Evolutionary conservation across 2,113 vertebrate genomes (phyloP).

Genomic region (Anser cygnoides): DNA sequence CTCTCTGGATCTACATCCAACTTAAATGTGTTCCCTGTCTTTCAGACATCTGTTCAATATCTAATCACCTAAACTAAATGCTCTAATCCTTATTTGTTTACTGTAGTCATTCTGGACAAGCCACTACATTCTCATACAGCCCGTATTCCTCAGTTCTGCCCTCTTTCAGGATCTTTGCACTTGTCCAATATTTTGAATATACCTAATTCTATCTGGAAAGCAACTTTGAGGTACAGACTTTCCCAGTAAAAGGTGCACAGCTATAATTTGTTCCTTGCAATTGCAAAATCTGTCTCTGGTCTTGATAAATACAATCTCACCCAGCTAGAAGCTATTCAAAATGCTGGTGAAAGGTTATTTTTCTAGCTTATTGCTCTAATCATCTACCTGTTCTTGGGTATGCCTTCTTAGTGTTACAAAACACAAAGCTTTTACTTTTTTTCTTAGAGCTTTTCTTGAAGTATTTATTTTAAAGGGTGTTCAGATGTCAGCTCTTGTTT

Average conservation of each 20-base stretch:
- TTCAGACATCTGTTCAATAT: not conserved
- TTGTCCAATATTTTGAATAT: not conserved
- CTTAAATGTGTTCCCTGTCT: not conserved
- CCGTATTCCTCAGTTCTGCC: not conserved
- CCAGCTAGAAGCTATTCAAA: not conserved
- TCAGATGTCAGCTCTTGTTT: not conserved
- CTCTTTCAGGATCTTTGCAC: not conserved
- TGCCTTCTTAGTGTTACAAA: not conserved
- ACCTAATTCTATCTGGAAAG: not conserved
- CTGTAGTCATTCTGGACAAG: not conserved
- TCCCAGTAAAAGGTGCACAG: not conserved
- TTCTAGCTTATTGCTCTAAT: not conserved
- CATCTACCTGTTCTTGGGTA: not conserved
- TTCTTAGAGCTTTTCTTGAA: not conserved
- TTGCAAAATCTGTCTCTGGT: not conserved
- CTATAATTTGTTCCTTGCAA: not conserved
- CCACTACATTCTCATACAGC: not conserved
- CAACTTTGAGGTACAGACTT: not conserved
- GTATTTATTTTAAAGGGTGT: not conserved
- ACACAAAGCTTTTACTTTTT: not conserved
- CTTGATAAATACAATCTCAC: not conserved
- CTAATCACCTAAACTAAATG: not conserved
- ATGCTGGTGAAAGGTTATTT: not conserved
- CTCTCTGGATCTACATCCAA: not conserved
- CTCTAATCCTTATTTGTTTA: not conserved